Base-by-base conservation (phyloP, 2,797 vertebrate genomes). In the Danio tinwini region DNA sequence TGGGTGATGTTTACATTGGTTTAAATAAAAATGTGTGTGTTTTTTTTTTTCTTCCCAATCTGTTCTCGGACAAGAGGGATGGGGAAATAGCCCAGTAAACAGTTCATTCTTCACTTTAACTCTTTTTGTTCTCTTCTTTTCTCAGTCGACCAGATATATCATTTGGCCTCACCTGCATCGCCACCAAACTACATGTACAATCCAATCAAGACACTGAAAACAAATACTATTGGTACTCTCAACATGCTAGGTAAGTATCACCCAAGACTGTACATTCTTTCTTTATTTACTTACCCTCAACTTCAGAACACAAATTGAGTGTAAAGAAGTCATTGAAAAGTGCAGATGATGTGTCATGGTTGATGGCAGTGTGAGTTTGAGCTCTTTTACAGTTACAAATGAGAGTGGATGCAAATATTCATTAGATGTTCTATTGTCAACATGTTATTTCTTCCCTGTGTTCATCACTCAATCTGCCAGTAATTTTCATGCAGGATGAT, bases 111-210 rank as follows among this genome's bases (percentile, higher is more conserved):
- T 55, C 73, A 47, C 14, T 59, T 17, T 61, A 29, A 29, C 12
- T 40, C 14, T n/a, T 2, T 16, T 65, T 55, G 3, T 19, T 39
- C 13, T 10, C 7, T 29, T 37, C 21, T 67, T 82, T 84, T 69
- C 53, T 53, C 87, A 99, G 98, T 99, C 92, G 98, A 99, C 85
- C 98, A 99, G 91, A 99, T 99, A 85, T 99, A 98, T 90, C 98
- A 99, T 82, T 90, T 99, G 84, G 97, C 98, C 0, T 99, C 97
- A 81, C 98, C 98, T 79, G 97, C 98, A 56, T 99, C 98, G 52
- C 98, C 98, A 83, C 98, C 98, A 10, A 99, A 99, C 91, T 99
- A 99, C 90, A 99, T 99, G 98, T 99, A 99, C 89, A 99, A 99
- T 88, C 98, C 98, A 76, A 99, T 99, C 92, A 99, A 99, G 93